A percentile compares a stretch with the other conserved stretches of the same genome.
Evolutionary conservation across 1,140 invertebrate species (phyloP).

Genomic region (Mizuhopecten yessoensis): DNA sequence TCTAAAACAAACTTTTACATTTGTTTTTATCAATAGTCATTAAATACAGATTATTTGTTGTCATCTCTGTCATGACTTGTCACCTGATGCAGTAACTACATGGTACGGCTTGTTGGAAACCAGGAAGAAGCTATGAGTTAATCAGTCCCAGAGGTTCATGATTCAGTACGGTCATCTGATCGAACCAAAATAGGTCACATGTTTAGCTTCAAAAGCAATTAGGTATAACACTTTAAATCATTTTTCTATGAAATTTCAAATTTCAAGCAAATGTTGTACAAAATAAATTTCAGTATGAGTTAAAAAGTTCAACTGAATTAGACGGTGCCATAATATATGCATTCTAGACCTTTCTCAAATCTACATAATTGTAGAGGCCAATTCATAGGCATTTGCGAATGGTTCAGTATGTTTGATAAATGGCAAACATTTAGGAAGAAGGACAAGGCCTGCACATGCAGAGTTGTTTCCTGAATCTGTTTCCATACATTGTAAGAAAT

Average conservation of each 20-base stretch:
- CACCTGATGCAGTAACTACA: background rate
- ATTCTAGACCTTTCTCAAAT: no score
- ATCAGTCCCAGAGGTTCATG: background rate
- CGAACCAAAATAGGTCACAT: background rate
- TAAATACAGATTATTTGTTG: background rate
- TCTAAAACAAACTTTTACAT: background rate
- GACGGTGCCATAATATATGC: no score
- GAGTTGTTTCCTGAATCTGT: no score
- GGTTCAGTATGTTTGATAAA: no score
- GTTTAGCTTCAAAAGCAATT: background rate
- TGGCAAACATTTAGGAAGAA: no score
- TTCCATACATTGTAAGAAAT: no score
- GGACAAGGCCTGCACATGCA: no score
- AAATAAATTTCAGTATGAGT: background rate
- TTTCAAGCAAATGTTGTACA: background rate
- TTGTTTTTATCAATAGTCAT: constrained; percentile 13
- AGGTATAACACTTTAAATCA: background rate
- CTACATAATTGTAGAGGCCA: no score
- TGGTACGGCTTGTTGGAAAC: background rate
- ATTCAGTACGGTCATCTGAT: background rate
- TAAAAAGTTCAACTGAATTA: background rate
- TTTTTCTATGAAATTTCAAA: background rate
- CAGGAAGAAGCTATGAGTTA: background rate
- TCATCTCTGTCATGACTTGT: background rate
- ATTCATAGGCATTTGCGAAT: no score